These are phyloP conservation scores for Ceraclea dissimilis DNA, from an alignment of 2,888 invertebrate species.

Conservation along the genomic window DNA sequence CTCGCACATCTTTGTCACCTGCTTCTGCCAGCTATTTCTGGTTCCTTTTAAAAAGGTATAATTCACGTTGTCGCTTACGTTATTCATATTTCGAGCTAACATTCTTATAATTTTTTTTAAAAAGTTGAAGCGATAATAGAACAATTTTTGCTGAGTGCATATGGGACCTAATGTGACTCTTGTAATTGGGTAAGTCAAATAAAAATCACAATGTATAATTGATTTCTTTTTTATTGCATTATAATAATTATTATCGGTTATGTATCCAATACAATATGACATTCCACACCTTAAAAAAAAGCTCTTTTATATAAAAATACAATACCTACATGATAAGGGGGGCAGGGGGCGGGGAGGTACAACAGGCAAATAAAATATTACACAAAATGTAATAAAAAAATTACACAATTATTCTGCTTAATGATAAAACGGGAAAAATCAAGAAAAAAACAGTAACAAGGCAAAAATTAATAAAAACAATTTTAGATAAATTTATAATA, in stretches of 20 bases:
- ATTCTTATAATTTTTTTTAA: no score
- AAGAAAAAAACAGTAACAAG: slow-evolving; percentile 6
- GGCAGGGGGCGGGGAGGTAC: not conserved
- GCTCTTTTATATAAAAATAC: slow-evolving; percentile 27
- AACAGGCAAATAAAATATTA: slow-evolving; percentile 26
- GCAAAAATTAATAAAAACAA: no score
- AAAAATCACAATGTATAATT: not conserved
- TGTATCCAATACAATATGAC: slow-evolving; percentile 33
- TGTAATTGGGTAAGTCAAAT: no score
- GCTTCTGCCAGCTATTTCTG: no score
- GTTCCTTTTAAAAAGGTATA: no score
- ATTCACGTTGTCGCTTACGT: no score
- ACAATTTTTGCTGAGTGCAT: no score
- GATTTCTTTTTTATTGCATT: slow-evolving; percentile 21
- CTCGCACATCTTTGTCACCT: no score
- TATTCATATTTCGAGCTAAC: no score
- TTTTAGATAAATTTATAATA: not conserved
- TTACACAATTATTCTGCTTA: slow-evolving; percentile 19
- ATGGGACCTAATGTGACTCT: no score
- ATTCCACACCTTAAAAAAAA: slow-evolving; percentile 27
- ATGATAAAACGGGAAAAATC: slow-evolving; percentile 15
- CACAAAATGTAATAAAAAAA: slow-evolving; percentile 23
- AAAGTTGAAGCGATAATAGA: no score
- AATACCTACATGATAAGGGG: slow-evolving; percentile 23
- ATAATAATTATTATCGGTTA: slow-evolving; percentile 21